A percentile compares a stretch with the other conserved stretches of the same genome.
These are phyloP conservation scores for Penelope pileata DNA, from an alignment of 2,113 vertebrate genomes.

Conservation along the genomic window DNA sequence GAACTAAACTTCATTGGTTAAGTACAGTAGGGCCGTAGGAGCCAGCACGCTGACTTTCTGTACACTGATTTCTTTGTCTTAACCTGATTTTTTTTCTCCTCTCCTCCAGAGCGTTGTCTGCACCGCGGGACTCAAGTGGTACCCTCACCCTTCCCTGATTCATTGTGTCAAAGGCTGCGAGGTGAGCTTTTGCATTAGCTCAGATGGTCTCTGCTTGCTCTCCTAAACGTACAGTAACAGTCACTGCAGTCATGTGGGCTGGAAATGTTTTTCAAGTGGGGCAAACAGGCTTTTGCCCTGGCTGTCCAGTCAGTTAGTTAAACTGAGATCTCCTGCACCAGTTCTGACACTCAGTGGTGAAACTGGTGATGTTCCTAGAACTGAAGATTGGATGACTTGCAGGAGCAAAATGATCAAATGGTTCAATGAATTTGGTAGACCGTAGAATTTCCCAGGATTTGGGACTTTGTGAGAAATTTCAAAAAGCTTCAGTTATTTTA, in stretches of 20 bases:
- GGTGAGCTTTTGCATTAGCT: conserved; percentile 74
- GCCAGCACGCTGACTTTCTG: neutral
- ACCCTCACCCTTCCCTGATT: conserved; percentile 89
- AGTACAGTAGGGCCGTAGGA: neutral
- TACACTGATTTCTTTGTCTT: conserved; percentile 46
- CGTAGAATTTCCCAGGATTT: neutral
- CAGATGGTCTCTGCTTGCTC: neutral
- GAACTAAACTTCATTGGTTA: conserved; percentile 57
- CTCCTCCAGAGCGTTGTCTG: conserved; percentile 88
- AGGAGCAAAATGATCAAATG: neutral
- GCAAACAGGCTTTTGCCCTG: neutral
- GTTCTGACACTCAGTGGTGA: neutral
- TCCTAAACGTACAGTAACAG: neutral
- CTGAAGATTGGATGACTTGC: neutral
- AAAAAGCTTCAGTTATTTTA: neutral
- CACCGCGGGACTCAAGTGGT: conserved; percentile 94
- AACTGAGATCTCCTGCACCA: neutral
- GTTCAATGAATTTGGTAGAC: neutral
- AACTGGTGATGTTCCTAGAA: neutral
- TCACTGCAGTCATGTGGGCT: neutral
- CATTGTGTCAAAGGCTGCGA: conserved; percentile 98
- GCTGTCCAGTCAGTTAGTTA: neutral
- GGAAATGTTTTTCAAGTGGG: neutral
- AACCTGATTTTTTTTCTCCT: conserved; percentile 22
- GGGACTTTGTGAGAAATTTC: conserved; percentile 21